Conservation (phyloP, 2,113 vertebrate genomes). For the Trogon melanurus region DNA sequence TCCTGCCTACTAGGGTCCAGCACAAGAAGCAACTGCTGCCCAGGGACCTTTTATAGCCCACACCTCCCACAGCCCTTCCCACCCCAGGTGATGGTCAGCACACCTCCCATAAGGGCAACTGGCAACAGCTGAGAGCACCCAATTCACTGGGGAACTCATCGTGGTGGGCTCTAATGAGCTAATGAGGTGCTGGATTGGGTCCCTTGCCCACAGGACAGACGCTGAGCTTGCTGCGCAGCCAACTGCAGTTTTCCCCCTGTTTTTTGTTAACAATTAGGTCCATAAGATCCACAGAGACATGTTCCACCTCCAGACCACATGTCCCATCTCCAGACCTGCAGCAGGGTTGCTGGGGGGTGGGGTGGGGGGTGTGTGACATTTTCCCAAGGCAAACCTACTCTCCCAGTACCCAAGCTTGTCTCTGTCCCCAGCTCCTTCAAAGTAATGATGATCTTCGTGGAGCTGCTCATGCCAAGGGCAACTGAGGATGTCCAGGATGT, state of each 20-base stretch:
- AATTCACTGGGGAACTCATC: background rate
- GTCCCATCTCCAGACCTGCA: background rate
- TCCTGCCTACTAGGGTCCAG: background rate
- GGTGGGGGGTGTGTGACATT: background rate
- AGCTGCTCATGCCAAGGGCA: background rate
- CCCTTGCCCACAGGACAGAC: background rate
- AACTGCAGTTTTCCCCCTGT: background rate
- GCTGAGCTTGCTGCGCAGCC: background rate
- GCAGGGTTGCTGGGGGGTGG: fast-evolving
- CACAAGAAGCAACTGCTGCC: fast-evolving
- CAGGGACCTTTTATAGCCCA: background rate
- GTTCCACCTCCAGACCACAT: background rate
- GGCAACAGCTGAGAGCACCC: background rate
- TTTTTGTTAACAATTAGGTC: background rate
- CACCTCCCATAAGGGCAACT: background rate
- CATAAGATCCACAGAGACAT: background rate
- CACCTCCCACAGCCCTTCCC: background rate
- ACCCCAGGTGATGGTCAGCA: background rate
- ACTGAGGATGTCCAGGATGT: background rate
- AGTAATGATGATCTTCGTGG: background rate
- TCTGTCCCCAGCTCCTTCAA: background rate
- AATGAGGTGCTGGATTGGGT: background rate
- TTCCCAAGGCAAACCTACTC: background rate
- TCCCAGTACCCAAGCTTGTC: background rate
- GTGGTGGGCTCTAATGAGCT: background rate